A percentile compares a stretch with the other conserved stretches of the same genome.
Conservation (phyloP, 1,140 invertebrate genomes). For the Theocolax elegans region DNA sequence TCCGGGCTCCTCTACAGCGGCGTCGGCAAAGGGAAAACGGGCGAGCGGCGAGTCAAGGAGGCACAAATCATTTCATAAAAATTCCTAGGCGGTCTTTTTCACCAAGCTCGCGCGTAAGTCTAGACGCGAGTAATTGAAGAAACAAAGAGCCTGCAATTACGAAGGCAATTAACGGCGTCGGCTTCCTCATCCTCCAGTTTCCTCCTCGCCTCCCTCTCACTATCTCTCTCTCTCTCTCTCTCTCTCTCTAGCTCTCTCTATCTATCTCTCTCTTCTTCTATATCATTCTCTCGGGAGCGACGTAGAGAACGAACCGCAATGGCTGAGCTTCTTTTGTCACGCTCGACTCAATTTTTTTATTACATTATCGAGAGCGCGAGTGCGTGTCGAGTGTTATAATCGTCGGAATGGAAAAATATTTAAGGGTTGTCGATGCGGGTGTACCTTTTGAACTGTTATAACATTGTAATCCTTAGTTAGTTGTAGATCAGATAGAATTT, state of each 20-base stretch:
- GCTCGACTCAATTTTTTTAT: not conserved
- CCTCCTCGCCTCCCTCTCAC: slow-evolving; percentile 26
- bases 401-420: no score
- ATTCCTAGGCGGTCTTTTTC: slow-evolving; percentile 43
- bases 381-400: no score
- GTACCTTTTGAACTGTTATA: no score
- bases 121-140: slow-evolving; percentile 60
- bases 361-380: no score
- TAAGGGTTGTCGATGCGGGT: no score
- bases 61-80: slow-evolving; percentile 54
- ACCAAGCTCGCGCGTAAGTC: slow-evolving; percentile 14
- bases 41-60: slow-evolving; percentile 27
- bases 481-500: no score
- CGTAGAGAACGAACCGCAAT: not conserved
- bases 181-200: slow-evolving; percentile 18
- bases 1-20: slow-evolving; percentile 5
- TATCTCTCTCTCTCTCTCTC: no score
- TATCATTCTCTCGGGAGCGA: slow-evolving; percentile 1
- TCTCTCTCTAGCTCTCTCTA: no score
- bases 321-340: not conserved
- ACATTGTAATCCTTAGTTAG: no score
- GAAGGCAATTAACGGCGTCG: slow-evolving; percentile 53
- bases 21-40: slow-evolving; percentile 16
- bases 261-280: no score
- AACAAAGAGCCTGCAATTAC: slow-evolving; percentile 62